phyloP scores from a whole-genome alignment of 2,797 vertebrate genomes.

The Hypotaenidia philippensis region DNA sequence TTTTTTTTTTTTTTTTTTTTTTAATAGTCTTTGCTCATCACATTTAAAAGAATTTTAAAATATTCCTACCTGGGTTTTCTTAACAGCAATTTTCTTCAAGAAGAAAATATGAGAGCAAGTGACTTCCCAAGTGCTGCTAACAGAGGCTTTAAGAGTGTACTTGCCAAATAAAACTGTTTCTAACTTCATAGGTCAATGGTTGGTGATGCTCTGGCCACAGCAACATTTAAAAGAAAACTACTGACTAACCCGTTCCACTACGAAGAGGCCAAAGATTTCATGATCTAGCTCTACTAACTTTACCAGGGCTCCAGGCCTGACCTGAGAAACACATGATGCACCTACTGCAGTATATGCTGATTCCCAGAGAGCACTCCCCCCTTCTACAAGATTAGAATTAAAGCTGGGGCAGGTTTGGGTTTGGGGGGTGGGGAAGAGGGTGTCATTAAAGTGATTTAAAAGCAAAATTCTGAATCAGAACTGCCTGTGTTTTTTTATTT shows the following conservation, averaged over 20 bases:
- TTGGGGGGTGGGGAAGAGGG: too few relatives aligned
- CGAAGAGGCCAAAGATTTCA: accelerated
- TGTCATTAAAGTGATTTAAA: not conserved
- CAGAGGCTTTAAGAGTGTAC: not conserved
- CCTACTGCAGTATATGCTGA: accelerated
- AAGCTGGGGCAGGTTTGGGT: not conserved
- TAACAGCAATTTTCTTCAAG: not conserved
- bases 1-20: not conserved
- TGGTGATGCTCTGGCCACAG: not conserved
- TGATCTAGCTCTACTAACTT: not conserved
- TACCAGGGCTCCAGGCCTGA: not conserved
- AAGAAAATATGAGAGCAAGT: not conserved
- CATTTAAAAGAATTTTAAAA: not conserved
- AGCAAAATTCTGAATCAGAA: not conserved
- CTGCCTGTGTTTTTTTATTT: not conserved
- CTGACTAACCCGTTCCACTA: not conserved
- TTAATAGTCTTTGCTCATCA: not conserved
- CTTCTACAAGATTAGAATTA: not conserved
- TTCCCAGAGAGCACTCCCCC: not conserved
- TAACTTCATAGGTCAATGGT: not conserved
- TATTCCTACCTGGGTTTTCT: not conserved
- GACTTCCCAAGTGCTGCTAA: not conserved
- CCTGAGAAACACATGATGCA: not conserved
- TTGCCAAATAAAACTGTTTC: not conserved
- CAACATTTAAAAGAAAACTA: not conserved